These are phyloP conservation scores for Periophthalmus magnuspinnatus DNA, from an alignment of 2,797 vertebrate genomes.

Conservation along the genomic window DNA sequence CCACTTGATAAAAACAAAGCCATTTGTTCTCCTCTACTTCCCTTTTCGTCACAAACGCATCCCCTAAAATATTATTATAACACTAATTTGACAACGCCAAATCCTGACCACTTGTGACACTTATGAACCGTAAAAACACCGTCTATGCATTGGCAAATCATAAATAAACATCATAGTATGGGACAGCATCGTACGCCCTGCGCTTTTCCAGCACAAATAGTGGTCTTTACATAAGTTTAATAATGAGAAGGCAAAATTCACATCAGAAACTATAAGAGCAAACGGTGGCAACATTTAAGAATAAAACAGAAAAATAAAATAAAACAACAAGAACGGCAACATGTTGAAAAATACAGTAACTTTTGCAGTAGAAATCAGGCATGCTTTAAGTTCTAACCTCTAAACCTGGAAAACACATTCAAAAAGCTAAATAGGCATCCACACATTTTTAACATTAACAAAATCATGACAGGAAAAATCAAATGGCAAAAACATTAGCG, in stretches of 20 bases:
- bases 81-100: constrained; percentile 4
- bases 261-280: constrained; percentile 34
- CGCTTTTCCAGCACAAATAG: constrained; percentile 17
- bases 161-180: constrained; percentile 4
- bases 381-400: constrained; percentile 75
- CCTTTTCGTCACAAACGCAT: constrained; percentile 7
- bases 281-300: constrained; percentile 47
- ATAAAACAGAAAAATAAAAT: constrained; percentile 16
- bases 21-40: constrained; percentile 1
- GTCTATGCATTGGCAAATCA: constrained; percentile 1
- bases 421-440: constrained; percentile 82
- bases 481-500: constrained; percentile 65
- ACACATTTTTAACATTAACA: constrained; percentile 84
- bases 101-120: neutral
- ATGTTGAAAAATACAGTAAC: constrained; percentile 74
- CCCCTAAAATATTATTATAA: neutral
- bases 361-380: constrained; percentile 79
- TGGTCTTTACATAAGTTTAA: constrained; percentile 29
- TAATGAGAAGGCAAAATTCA: constrained; percentile 18
- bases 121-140: constrained; percentile 6
- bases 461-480: constrained; percentile 62
- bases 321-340: constrained; percentile 37
- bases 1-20: neutral
- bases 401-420: constrained; percentile 62
- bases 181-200: constrained; percentile 20